Percentiles rank a stretch among this genome's conserved stretches.
These are phyloP conservation scores for Pipistrellus pipistrellus DNA, from an alignment of 2,797 vertebrate genomes.

Conservation along the genomic window DNA sequence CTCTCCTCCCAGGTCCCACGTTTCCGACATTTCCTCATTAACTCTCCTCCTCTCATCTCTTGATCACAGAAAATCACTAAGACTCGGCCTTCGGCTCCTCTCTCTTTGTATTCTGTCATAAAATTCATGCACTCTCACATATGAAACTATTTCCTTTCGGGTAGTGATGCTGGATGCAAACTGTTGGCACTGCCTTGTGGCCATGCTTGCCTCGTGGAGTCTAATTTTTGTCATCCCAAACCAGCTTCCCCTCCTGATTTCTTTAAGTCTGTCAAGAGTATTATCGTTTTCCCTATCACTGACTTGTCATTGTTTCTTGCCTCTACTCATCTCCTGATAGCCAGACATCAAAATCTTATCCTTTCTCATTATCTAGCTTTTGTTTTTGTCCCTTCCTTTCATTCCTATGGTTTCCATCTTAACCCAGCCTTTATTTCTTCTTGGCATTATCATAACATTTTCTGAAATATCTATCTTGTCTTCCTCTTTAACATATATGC, in stretches of 20 bases:
- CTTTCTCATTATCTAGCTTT: background rate
- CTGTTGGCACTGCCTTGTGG: background rate
- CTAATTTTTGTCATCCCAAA: background rate
- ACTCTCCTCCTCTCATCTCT: background rate
- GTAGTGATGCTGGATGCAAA: background rate
- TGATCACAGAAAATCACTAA: background rate
- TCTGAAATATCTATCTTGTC: background rate
- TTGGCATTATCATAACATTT: background rate
- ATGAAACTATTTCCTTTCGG: background rate
- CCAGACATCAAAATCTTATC: background rate
- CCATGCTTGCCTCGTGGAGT: background rate
- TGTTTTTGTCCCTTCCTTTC: background rate
- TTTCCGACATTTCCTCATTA: background rate
- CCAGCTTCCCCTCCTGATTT: background rate
- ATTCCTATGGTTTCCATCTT: background rate
- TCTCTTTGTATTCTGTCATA: background rate
- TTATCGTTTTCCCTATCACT: background rate
- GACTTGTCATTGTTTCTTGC: background rate
- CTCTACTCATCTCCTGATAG: background rate
- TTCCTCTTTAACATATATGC: slow-evolving; percentile 20
- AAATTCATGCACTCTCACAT: background rate
- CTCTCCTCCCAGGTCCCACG: background rate
- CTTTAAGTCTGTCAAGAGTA: background rate
- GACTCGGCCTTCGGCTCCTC: background rate
- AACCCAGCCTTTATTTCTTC: slow-evolving; percentile 10